Evolutionary conservation across 2,113 vertebrate species (phyloP).

Genomic region (Trachemys scripta): DNA sequence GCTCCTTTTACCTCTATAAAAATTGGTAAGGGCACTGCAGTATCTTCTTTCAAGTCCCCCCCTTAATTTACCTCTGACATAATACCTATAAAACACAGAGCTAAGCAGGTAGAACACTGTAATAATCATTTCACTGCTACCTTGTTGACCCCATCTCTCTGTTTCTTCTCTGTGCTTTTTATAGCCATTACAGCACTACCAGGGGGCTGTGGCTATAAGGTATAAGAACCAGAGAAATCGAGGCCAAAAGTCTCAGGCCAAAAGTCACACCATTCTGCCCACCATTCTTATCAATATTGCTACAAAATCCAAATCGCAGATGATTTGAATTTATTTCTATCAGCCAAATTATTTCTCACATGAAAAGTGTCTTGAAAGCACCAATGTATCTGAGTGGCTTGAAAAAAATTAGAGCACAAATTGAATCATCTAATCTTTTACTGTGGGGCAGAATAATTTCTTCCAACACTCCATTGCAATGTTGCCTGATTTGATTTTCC

Average conservation of each 20-base stretch:
- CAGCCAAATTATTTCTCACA: constrained; percentile 44
- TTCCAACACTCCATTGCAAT: neutral
- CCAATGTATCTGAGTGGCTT: constrained; percentile 7
- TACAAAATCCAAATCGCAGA: constrained; percentile 29
- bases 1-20: neutral
- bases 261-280: neutral
- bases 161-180: fast-evolving
- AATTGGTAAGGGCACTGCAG: neutral
- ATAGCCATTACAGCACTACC: neutral
- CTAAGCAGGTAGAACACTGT: neutral
- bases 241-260: neutral
- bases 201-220: neutral
- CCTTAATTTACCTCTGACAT: neutral
- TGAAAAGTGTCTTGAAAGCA: constrained; percentile 41
- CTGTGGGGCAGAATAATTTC: neutral
- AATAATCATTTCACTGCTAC: neutral
- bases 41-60: neutral
- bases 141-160: neutral
- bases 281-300: constrained; percentile 43
- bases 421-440: constrained; percentile 19
- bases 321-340: constrained; percentile 42
- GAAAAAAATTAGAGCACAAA: neutral
- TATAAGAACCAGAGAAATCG: constrained; percentile 7
- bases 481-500: neutral
- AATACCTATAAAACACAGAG: neutral